phyloP scores from a whole-genome alignment of 1,140 invertebrate species.

The Lasioglossum baleicum region DNA sequence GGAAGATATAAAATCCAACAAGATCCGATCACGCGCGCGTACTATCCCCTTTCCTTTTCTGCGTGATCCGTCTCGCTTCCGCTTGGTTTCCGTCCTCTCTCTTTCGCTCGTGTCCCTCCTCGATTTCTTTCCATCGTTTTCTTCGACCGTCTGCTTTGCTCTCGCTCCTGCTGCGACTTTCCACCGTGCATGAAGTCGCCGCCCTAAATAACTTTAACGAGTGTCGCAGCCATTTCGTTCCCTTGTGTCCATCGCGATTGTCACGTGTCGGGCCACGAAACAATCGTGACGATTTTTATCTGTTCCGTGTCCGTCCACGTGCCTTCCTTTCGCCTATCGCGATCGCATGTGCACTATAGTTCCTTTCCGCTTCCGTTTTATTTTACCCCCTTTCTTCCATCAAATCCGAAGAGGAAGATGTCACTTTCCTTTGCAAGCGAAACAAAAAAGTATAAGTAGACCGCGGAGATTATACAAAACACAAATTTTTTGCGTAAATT shows the following conservation, averaged over 20 bases:
- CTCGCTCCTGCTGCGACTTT: neutral
- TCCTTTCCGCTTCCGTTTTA: neutral
- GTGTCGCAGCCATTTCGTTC: slow-evolving; percentile 12
- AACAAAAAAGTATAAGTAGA: no score
- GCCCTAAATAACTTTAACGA: slow-evolving; percentile 41
- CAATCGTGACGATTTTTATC: slow-evolving; percentile 40
- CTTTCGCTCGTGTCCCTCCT: slow-evolving; percentile 4
- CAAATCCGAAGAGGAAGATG: no score
- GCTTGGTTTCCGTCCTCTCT: neutral
- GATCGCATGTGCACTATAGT: neutral
- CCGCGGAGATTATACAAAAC: no score
- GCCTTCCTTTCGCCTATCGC: slow-evolving; percentile 24
- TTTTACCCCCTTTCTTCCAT: neutral
- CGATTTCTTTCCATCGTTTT: neutral
- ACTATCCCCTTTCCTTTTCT: slow-evolving; percentile 19
- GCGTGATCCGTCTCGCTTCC: slow-evolving; percentile 9
- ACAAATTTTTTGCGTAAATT: no score
- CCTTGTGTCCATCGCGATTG: neutral
- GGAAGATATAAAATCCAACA: slow-evolving; percentile 38
- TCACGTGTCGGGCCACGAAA: slow-evolving; percentile 7
- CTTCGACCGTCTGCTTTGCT: neutral
- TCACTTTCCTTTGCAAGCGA: no score
- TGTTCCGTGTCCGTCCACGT: neutral
- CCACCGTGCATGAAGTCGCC: neutral
- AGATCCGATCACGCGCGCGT: slow-evolving; percentile 32